These are phyloP conservation scores for Adoxophyes honmai DNA, from an alignment of 1,140 invertebrate genomes.

Conservation along the genomic window DNA sequence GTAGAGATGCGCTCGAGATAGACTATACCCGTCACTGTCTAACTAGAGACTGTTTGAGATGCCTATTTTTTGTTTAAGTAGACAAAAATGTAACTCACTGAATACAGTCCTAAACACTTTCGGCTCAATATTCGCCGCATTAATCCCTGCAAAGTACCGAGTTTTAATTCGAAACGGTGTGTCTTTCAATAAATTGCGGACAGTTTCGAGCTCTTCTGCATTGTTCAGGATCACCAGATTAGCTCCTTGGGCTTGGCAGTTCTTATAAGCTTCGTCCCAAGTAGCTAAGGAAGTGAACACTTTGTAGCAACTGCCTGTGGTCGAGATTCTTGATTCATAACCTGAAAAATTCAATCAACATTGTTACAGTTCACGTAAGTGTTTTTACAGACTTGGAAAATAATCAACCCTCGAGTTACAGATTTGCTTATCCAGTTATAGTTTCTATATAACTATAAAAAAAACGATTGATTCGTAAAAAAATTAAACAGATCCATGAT, in stretches of 20 bases:
- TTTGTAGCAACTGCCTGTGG: no score
- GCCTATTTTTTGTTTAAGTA: not conserved
- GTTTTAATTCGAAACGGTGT: not conserved
- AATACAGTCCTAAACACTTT: constrained; percentile 48
- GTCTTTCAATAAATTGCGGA: constrained; percentile 27
- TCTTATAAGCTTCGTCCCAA: constrained; percentile 47
- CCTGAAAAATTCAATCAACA: no score
- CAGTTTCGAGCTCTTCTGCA: constrained; percentile 30
- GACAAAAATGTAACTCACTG: constrained; percentile 34
- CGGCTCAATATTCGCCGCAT: constrained; percentile 25
- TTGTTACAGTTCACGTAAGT: no score
- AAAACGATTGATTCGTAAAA: no score
- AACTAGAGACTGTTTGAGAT: not conserved
- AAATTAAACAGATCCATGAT: no score
- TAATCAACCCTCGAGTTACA: no score
- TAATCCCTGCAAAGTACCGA: constrained; percentile 37
- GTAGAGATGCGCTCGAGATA: no score
- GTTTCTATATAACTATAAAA: no score
- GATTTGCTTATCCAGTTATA: no score
- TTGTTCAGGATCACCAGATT: constrained; percentile 56
- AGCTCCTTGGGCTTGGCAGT: constrained; percentile 42
- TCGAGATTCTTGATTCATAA: no score
- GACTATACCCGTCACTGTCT: no score
- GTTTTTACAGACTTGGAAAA: no score
- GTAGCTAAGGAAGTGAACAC: constrained; percentile 15